Conservation (phyloP, 2,888 invertebrate species). For the Liposcelis brunnea region DNA sequence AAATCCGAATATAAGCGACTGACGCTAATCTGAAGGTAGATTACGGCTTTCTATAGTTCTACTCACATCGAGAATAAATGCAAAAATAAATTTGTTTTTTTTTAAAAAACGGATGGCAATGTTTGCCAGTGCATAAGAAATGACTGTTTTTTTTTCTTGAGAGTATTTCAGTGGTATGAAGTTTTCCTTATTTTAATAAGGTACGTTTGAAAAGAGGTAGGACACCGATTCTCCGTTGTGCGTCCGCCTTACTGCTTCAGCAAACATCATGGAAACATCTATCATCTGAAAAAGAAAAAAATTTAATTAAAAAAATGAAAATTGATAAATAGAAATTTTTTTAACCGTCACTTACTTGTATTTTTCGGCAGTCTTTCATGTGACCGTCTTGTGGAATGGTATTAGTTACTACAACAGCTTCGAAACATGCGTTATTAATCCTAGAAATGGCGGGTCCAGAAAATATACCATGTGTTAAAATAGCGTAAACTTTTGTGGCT, state of each 20-base stretch:
- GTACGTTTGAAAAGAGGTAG: constrained; percentile 96
- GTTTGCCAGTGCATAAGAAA: too few species aligned
- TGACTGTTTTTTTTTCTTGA: too few species aligned
- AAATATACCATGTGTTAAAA: constrained; percentile 88
- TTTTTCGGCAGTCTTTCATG: constrained; percentile 79
- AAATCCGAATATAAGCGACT: too few species aligned
- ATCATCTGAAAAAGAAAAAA: constrained; percentile 60
- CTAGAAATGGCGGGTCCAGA: constrained; percentile 88
- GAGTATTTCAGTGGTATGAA: too few species aligned
- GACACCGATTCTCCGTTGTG: constrained; percentile 99
- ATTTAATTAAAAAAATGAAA: constrained; percentile 11
- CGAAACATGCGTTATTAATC: constrained; percentile 82
- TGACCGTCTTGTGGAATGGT: constrained; percentile 90
- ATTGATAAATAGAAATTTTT: constrained; percentile 8
- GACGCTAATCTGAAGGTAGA: too few species aligned
- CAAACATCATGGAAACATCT: constrained; percentile 98
- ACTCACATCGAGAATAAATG: too few species aligned
- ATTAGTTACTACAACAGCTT: constrained; percentile 91
- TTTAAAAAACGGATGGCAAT: too few species aligned
- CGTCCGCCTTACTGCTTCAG: constrained; percentile 95
- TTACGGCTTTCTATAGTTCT: too few species aligned
- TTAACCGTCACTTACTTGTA: constrained; percentile 52
- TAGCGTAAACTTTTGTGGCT: constrained; percentile 80
- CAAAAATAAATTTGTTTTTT: too few species aligned
- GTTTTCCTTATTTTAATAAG: constrained; percentile 46